Percentiles rank a stretch among this genome's conserved stretches.
phyloP scores from a whole-genome alignment of 2,113 vertebrate species.

The Vidua chalybeata region DNA sequence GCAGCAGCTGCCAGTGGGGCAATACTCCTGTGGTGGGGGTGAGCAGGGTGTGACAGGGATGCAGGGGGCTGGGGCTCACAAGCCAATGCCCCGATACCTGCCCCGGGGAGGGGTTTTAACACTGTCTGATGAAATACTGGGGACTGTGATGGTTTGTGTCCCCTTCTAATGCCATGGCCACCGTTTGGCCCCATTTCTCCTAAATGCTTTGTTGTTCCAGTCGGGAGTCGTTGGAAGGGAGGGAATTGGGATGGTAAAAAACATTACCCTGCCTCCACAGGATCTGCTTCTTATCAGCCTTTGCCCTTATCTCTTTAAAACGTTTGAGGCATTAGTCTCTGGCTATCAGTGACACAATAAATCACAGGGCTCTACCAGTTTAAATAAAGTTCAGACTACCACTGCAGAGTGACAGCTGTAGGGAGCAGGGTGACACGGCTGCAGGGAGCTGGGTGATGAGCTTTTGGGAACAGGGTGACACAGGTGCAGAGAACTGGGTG shows the following conservation, averaged over 20 bases:
- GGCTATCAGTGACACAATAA: background rate
- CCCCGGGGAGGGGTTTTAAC: background rate
- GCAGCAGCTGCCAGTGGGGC: background rate
- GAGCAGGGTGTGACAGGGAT: background rate
- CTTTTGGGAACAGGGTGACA: background rate
- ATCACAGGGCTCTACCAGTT: background rate
- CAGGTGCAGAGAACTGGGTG: fast-evolving
- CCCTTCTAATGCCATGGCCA: background rate
- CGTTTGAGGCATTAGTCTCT: background rate
- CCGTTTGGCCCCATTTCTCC: background rate
- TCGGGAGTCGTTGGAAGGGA: fast-evolving
- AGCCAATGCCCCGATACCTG: fast-evolving
- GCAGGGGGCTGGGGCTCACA: background rate
- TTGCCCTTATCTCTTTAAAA: background rate
- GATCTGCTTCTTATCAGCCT: background rate
- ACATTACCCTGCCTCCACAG: fast-evolving
- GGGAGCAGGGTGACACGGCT: background rate
- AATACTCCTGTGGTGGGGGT: background rate
- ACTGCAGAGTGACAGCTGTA: fast-evolving
- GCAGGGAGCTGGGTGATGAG: background rate
- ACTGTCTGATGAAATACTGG: background rate
- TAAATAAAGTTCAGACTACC: background rate
- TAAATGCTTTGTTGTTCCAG: background rate
- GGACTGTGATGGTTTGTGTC: background rate
- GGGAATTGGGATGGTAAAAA: background rate